Percentiles rank a stretch among this genome's conserved stretches.
Evolutionary conservation across 2,888 invertebrate species (phyloP).

Genomic region (Coleophora deauratella): DNA sequence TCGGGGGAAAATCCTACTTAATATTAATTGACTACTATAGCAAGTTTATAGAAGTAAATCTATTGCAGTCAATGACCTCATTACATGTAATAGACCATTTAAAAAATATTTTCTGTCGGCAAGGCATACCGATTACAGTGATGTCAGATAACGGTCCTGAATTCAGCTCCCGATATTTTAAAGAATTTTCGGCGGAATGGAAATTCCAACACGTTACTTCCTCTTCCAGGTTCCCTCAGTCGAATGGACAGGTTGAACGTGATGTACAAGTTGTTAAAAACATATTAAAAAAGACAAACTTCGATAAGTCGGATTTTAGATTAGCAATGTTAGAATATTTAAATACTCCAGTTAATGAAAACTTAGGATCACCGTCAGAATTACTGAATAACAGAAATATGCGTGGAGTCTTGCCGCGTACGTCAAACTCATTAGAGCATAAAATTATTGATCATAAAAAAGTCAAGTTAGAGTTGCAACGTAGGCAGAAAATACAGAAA

Average conservation of each 20-base stretch:
- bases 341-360: no score
- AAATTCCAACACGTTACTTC: neutral
- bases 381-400: no score
- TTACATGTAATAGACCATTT: constrained; percentile 1
- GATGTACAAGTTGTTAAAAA: no score
- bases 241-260: constrained; percentile 1
- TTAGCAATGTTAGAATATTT: no score
- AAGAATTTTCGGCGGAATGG: neutral
- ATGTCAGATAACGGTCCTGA: neutral
- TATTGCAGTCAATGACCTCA: neutral
- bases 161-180: neutral
- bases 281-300: no score
- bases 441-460: no score
- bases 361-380: no score
- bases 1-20: neutral
- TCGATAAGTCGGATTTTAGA: no score
- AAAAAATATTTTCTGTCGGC: constrained; percentile 9
- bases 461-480: no score
- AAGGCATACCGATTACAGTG: constrained; percentile 12
- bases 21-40: neutral
- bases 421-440: no score
- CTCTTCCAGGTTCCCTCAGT: neutral
- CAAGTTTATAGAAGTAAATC: neutral
- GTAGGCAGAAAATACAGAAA: no score
- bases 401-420: no score